Conservation (phyloP, 2,113 vertebrate genomes). For the Antennarius striatus region DNA sequence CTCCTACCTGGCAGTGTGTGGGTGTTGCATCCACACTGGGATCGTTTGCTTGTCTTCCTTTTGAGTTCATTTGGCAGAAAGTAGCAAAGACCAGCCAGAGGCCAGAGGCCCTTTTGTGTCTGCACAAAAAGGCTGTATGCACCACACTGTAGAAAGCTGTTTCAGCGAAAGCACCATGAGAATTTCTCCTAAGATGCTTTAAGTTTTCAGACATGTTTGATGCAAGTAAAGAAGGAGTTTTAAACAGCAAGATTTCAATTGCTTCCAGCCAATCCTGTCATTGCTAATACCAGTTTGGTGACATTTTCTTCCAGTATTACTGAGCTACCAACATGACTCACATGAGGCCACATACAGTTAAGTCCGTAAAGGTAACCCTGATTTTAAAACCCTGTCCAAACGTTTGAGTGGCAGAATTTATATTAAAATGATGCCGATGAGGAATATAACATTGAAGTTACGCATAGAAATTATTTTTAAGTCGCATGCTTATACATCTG, state of each 20-base stretch:
- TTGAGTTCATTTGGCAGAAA: constrained; percentile 26
- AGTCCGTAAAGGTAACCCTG: too few relatives aligned
- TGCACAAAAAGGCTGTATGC: constrained; percentile 26
- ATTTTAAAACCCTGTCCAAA: too few relatives aligned
- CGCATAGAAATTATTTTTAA: too few relatives aligned
- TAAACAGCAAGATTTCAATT: neutral
- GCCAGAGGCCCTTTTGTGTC: constrained; percentile 42
- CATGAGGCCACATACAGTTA: too few relatives aligned
- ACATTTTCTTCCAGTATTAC: neutral
- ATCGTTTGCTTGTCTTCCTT: constrained; percentile 28
- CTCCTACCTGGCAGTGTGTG: constrained; percentile 37
- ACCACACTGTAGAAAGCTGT: constrained; percentile 27
- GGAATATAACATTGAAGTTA: too few relatives aligned
- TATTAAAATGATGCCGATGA: too few relatives aligned
- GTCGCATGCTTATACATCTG: too few relatives aligned
- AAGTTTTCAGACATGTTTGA: neutral
- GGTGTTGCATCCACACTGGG: constrained; percentile 11
- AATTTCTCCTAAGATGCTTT: constrained; percentile 30
- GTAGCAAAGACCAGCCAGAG: constrained; percentile 38
- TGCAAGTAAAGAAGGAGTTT: neutral
- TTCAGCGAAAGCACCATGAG: constrained; percentile 29
- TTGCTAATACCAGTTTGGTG: too few relatives aligned
- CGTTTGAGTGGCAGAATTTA: too few relatives aligned
- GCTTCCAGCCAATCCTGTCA: constrained; percentile 15
- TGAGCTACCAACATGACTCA: constrained; percentile 4